Evolutionary conservation across 2,797 vertebrate species (phyloP), one percentile per base, ranked within the genome.

Genomic region (Enteromius viviparus): DNA sequence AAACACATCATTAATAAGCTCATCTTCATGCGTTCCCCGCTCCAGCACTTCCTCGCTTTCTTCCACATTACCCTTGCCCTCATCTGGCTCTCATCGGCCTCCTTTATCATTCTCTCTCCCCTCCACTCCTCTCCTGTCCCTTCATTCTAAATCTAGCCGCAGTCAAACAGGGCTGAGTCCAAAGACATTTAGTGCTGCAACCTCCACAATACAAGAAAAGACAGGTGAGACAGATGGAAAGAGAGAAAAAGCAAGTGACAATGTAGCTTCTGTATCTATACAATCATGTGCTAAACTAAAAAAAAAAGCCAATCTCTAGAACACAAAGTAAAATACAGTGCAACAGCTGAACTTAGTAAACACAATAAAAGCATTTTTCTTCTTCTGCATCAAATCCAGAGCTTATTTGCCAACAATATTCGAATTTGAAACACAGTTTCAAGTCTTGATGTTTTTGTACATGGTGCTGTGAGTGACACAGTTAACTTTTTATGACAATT

Each of bases 81-180:
- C 84, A 58, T 84, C 88, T 0, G 72, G 88, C 0, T 76, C 91
- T 0, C 17, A 86, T 0, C 55, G 90, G 60, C 91, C 91, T 45
- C 78, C 83, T 0, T 81, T 76, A 65, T 14, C 91, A 70, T 62
- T 91, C 10, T 83, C 89, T 0, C 0, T 92, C 10, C 12, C 90
- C 0, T 71, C 69, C 0, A 87, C 86, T n/a, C 87, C 91, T 0
- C 78, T 89, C 21, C 58, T 90, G 0, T 91, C 93, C 1, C 89
- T 91, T 60, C 96, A 96, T 0, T 47, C 76, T 0, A 96, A 96
- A 90, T 96, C 93, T 0, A 95, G 91, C 90, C 93, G 95, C 92
- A 96, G 95, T 0, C 96, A 96, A 92, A 96, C 95, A 0, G 94
- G 96, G 85, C 95, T 91, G 87, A 88, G 89, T 12, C 0, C 94